Evolutionary conservation across 1,140 invertebrate genomes (phyloP).

Genomic region (Drosophila bocki): DNA sequence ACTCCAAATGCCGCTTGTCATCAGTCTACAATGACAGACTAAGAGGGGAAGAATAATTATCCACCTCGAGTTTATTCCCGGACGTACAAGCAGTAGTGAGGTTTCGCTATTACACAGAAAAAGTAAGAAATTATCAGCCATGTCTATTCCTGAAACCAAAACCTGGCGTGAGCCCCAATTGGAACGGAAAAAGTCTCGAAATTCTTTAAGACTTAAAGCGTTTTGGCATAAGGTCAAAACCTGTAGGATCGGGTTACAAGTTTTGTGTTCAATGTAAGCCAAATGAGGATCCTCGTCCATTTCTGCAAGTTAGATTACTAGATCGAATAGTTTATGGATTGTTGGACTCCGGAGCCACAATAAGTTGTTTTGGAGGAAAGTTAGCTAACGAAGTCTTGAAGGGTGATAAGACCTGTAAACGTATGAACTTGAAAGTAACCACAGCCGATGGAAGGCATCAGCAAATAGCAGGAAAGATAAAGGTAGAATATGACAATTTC

Average conservation of each 20-base stretch:
- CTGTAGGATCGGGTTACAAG: neutral
- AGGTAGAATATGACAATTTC: neutral
- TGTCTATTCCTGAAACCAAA: neutral
- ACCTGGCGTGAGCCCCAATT: neutral
- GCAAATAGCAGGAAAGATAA: neutral
- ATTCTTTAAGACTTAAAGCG: neutral
- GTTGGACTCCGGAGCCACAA: neutral
- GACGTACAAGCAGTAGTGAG: neutral
- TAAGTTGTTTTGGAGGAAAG: neutral
- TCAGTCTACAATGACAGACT: neutral
- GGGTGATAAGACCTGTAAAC: neutral
- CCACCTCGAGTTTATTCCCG: neutral
- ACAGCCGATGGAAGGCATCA: neutral
- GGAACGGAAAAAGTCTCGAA: neutral
- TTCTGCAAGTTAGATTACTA: neutral
- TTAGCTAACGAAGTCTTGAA: neutral
- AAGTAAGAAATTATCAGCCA: neutral
- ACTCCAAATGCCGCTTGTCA: neutral
- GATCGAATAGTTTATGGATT: neutral
- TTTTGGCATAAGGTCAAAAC: neutral
- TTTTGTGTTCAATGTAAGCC: neutral
- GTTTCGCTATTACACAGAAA: neutral
- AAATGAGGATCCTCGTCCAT: neutral
- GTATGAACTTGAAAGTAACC: neutral
- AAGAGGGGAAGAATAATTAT: neutral